Evolutionary conservation across 2,113 vertebrate genomes (phyloP), one percentile per base, ranked within the genome.

Genomic region (Engraulis encrasicolus): DNA sequence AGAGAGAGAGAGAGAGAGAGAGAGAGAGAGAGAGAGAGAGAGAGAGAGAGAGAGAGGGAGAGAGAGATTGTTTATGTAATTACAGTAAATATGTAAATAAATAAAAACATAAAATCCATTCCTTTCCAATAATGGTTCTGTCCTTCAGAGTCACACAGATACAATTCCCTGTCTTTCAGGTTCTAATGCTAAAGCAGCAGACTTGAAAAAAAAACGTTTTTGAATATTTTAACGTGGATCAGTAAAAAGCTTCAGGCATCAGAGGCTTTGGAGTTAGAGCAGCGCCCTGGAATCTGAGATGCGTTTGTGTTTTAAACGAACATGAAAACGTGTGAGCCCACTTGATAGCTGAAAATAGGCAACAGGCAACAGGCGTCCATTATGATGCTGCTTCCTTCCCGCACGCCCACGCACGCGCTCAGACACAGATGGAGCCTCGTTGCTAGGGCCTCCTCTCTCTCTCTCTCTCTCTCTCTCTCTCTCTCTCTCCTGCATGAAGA

Each of bases 311-410:
- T 14, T 74, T 34, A 17, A 74, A 74, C 17, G 27, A 36, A 34
- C 27, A 36, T 74, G 66, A 74, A 23, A 74, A 74, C 66, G 34
- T 31, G 34, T 74, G 34, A 74, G 31, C 66, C 66, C 66, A 74
- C 66, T 27, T 36, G 66, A 74, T 36, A 2, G 27, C 66, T 74
- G 66, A 27, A 74, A 74, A 74, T 74, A 74, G 66, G 27, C 27
- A 36, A 6, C 15, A 31, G 1, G 66, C 66, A n/a, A n/a, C n/a
- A n/a, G n/a, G n/a, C n/a, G n/a, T 34, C 66, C 66, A 36, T 74
- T 74, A 74, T 74, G 66, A 74, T 74, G 66, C 66, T 1, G 15
- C 66, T 74, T 74, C 66, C 27, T 74, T 14, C 12, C 31, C 66
- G 27, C 66, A 23, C 31, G 34, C 66, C 12, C 66, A 23, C 31